Conservation (phyloP, 92 coral and sea anemone species). For the Actinernus sp. region DNA sequence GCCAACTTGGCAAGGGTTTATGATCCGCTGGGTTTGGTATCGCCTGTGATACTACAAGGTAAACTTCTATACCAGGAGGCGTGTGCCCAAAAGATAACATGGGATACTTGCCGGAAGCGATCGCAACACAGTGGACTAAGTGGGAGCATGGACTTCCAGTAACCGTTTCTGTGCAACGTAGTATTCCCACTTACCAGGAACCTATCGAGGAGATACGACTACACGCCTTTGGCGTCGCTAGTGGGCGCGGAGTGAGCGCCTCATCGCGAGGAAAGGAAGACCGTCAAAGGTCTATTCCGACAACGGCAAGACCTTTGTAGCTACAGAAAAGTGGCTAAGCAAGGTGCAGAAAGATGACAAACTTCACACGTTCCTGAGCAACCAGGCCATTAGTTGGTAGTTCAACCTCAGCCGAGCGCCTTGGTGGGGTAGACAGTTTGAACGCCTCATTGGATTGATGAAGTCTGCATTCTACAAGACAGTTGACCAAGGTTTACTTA, state of each 20-base stretch:
- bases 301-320: conserved; percentile 51
- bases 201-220: background rate
- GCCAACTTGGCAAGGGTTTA: conserved; percentile 27
- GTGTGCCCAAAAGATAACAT: too few species aligned
- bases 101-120: too few species aligned
- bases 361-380: conserved; percentile 21
- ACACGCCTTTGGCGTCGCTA: background rate
- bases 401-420: conserved; percentile 52
- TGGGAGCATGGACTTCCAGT: too few species aligned
- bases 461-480: conserved; percentile 39
- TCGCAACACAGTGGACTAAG: too few species aligned
- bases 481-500: conserved; percentile 37
- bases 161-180: too few species aligned
- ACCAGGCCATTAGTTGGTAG: too few species aligned
- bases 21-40: conserved; percentile 48
- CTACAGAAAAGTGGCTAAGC: too few species aligned
- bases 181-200: background rate
- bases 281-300: conserved; percentile 48
- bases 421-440: conserved; percentile 52
- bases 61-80: conserved; percentile 23
- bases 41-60: conserved; percentile 14
- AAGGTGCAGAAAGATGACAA: conserved; percentile 38
- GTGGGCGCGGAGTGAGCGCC: background rate
- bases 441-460: conserved; percentile 38
- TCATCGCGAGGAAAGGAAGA: conserved; percentile 34